Base-by-base conservation (phyloP, 2,113 vertebrate genomes). In the Phycodurus eques region DNA sequence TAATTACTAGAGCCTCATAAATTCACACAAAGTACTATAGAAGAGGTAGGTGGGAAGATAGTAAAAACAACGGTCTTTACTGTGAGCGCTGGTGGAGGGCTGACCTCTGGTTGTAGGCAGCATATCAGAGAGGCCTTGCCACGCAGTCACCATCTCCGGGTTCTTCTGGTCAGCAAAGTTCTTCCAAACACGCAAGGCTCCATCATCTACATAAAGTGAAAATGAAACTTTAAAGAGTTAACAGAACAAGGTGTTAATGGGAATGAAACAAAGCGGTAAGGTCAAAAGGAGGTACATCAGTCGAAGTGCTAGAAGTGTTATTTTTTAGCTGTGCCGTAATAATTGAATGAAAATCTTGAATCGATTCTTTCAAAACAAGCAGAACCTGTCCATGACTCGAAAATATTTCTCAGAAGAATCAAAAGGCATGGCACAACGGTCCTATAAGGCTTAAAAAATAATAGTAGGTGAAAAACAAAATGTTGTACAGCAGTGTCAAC, bases 41-140 rank as follows among this genome's bases (percentile, higher is more conserved):
- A 49, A 27, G 20, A 5, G 54, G 27, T 53, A 71, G 42, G 69
- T 43, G 4, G 53, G 22, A 59, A n/a, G 71, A 35, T 71, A 87
- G 67, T 71, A 77, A 88, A 64, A 84, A 68, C 13, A 7, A 72
- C 70, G 73, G 22, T 86, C 82, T 87, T 90, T 90, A 90, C 87
- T 90, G 90, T 85, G 53, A 19, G 74, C 9, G 70, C 78, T 75
- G 78, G 82, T 0, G n/a, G 74, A 77, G 67, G 77, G 88, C 94
- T 83, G 83, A 98, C 98, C 96, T 94, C 98, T 90, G 15, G 96
- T 98, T 0, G 94, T 97, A 1, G 98, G 97, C 85, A 99, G 92
- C 98, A 99, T 99, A 90, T 99, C 98, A 0, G 98, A 99, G n/a
- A 99, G 93, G 9, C 98, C 98, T 90, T 99, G 98, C 98, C 98